Conservation (phyloP, 2,797 vertebrate genomes). For the Microctenopoma steveboyesi region DNA sequence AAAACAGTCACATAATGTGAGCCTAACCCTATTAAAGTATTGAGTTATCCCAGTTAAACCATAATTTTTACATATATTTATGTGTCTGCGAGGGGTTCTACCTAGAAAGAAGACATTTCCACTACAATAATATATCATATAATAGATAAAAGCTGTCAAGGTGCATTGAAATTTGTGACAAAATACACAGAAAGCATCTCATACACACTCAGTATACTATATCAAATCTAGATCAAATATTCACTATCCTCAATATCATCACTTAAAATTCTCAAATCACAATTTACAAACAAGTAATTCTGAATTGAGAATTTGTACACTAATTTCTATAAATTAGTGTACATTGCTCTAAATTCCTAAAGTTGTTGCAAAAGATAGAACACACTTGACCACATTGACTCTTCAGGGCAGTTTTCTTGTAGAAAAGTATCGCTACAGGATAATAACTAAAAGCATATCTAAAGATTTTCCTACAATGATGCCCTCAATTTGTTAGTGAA, state of each 20-base stretch:
- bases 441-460: too few relatives aligned
- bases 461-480: too few relatives aligned
- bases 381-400: neutral
- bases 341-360: constrained; percentile 27
- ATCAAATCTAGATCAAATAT: too few relatives aligned
- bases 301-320: too few relatives aligned
- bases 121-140: neutral
- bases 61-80: neutral
- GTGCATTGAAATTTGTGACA: neutral
- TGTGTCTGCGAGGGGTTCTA: neutral
- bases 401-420: neutral
- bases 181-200: too few relatives aligned
- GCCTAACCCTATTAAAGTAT: too few relatives aligned
- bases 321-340: constrained; percentile 75
- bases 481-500: too few relatives aligned
- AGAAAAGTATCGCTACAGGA: too few relatives aligned
- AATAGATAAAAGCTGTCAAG: neutral
- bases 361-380: neutral
- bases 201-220: too few relatives aligned
- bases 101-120: neutral
- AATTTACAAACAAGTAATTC: too few relatives aligned
- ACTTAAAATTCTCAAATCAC: too few relatives aligned
- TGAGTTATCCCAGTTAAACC: neutral
- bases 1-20: neutral
- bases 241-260: too few relatives aligned